A percentile compares a stretch with the other conserved stretches of the same genome.
Conservation (phyloP, 92 coral and sea anemone genomes). For the Epizoanthus stellaris region DNA sequence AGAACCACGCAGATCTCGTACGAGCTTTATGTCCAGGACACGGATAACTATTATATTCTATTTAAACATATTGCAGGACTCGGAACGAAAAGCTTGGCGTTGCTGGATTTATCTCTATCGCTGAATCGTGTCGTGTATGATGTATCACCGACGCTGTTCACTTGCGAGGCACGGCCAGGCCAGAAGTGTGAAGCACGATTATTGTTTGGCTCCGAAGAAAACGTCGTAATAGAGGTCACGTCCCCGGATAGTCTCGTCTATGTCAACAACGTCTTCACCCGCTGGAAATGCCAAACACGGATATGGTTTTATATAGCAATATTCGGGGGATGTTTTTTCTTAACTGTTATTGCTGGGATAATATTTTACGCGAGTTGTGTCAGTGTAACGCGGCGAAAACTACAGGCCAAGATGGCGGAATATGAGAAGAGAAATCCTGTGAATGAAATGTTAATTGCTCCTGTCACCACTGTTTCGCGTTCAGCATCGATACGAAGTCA, state of each 20-base stretch:
- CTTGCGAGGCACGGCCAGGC: constrained; percentile 68
- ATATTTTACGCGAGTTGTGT: constrained; percentile 49
- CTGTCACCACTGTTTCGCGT: constrained; percentile 16
- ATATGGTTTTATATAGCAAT: constrained; percentile 84
- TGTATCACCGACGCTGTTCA: constrained; percentile 55
- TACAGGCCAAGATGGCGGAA: constrained; percentile 10
- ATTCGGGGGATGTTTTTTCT: constrained; percentile 70
- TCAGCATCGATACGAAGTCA: constrained; percentile 38
- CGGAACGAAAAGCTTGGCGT: constrained; percentile 44
- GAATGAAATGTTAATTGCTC: constrained; percentile 36
- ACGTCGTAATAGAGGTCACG: constrained; percentile 68
- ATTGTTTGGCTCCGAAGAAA: constrained; percentile 77
- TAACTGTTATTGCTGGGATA: constrained; percentile 43
- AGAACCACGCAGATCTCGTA: constrained; percentile 73
- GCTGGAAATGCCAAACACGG: constrained; percentile 85
- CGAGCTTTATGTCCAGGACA: constrained; percentile 52
- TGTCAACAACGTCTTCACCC: constrained; percentile 53
- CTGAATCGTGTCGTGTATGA: constrained; percentile 72
- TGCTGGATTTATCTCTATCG: constrained; percentile 52
- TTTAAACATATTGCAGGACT: constrained; percentile 65
- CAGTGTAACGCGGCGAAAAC: constrained; percentile 6
- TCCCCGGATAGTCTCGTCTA: constrained; percentile 39
- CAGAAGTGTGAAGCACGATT: constrained; percentile 68
- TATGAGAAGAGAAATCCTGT: constrained; percentile 12
- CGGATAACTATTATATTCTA: constrained; percentile 73